These are phyloP conservation scores for Arctocebus calabarensis DNA, from an alignment of 2,797 vertebrate genomes.

Conservation along the genomic window DNA sequence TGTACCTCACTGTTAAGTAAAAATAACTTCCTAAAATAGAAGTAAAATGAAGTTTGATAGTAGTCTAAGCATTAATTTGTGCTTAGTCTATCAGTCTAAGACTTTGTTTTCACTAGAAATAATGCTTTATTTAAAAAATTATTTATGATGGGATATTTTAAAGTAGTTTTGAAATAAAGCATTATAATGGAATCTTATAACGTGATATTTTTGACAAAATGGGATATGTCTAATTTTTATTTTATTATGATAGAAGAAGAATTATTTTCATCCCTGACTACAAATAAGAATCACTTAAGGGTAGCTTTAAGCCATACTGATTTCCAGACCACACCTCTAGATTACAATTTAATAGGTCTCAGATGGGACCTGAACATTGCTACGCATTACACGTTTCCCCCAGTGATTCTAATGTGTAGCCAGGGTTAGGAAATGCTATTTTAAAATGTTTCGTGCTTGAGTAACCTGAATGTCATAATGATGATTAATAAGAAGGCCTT, in stretches of 20 bases:
- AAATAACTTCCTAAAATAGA: conserved; percentile 35
- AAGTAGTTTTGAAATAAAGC: too few relatives aligned
- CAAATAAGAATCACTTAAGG: background rate
- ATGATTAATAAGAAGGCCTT: background rate
- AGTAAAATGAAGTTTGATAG: conserved; percentile 29
- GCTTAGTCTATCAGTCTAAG: background rate
- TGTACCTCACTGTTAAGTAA: conserved; percentile 40
- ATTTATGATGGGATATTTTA: background rate
- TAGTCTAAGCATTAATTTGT: conserved; percentile 29
- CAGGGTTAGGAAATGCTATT: background rate
- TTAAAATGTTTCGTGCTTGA: conserved; percentile 48
- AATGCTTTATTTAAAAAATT: conserved; percentile 41
- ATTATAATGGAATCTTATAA: background rate
- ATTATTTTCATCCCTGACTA: background rate
- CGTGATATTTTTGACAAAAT: conserved; percentile 54
- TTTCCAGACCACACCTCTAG: background rate
- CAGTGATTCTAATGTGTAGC: conserved; percentile 26
- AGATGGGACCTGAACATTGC: background rate
- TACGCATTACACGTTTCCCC: background rate
- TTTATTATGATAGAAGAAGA: background rate
- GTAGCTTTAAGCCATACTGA: conserved; percentile 18
- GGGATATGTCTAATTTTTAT: conserved; percentile 36
- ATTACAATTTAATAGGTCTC: conserved; percentile 35
- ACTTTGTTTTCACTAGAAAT: conserved; percentile 52
- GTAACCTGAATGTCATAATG: background rate